Evolutionary conservation across 2,113 vertebrate species (phyloP).

Genomic region (Albula goreensis): DNA sequence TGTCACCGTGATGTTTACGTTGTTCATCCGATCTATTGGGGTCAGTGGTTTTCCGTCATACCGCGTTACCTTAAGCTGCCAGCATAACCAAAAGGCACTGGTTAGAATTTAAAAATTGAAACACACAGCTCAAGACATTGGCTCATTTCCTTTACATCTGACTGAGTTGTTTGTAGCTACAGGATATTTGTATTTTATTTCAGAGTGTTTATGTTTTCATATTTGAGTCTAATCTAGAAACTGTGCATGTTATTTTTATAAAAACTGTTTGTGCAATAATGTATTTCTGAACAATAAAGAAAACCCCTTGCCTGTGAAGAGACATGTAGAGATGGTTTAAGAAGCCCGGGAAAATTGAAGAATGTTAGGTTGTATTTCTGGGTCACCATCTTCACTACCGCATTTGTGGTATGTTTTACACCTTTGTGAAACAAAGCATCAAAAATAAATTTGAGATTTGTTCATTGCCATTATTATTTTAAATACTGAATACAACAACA

Average conservation of each 20-base stretch:
- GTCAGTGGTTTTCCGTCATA: slow-evolving; percentile 69
- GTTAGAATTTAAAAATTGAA: not conserved
- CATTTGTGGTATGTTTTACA: slow-evolving; percentile 69
- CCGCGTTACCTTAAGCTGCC: slow-evolving; percentile 76
- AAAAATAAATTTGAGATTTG: not conserved
- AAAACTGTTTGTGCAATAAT: no score
- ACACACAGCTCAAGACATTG: not conserved
- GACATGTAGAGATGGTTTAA: slow-evolving; percentile 82
- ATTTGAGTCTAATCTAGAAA: no score
- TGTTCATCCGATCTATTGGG: slow-evolving; percentile 61
- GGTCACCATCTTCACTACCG: slow-evolving; percentile 67
- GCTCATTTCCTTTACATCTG: not conserved
- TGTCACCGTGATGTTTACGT: slow-evolving; percentile 61
- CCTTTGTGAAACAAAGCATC: slow-evolving; percentile 54
- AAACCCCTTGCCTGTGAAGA: slow-evolving; percentile 73
- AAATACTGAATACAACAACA: no score
- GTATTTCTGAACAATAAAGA: no score
- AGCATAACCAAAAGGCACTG: not conserved
- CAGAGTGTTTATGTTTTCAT: no score
- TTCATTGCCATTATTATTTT: no score
- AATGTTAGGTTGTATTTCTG: slow-evolving; percentile 74
- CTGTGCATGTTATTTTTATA: no score
- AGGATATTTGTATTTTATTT: not conserved
- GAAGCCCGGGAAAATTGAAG: slow-evolving; percentile 64
- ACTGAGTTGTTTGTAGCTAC: not conserved